Conservation (phyloP, 1,140 invertebrate species). For the Mactra quadrangularis region DNA sequence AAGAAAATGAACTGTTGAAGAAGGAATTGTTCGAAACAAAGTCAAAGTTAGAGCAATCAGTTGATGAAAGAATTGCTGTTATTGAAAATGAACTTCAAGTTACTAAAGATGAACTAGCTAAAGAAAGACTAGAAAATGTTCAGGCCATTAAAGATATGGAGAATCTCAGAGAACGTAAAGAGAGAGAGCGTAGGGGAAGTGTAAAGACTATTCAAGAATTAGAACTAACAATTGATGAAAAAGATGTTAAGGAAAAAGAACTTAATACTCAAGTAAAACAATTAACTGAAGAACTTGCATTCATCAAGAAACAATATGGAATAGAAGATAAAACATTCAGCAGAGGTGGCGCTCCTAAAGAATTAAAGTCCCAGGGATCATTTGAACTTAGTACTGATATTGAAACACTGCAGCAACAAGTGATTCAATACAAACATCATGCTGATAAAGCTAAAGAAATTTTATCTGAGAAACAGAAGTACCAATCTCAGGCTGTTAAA, state of each 20-base stretch:
- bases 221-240: conserved; percentile 41
- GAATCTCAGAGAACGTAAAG: conserved; percentile 46
- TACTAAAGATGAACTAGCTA: conserved; percentile 52
- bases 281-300: conserved; percentile 37
- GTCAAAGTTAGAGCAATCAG: conserved; percentile 8
- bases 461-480: conserved; percentile 53
- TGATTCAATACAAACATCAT: conserved; percentile 37
- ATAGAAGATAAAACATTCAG: conserved; percentile 30
- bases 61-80: conserved; percentile 26
- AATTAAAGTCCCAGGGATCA: conserved; percentile 46
- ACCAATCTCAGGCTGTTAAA: conserved; percentile 58
- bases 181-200: conserved; percentile 47
- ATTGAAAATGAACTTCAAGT: conserved; percentile 36
- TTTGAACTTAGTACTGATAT: conserved; percentile 56
- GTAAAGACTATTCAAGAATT: conserved; percentile 48
- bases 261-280: conserved; percentile 45
- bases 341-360: conserved; percentile 37
- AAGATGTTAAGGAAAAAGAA: conserved; percentile 40
- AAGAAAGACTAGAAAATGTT: conserved; percentile 54
- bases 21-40: conserved; percentile 37
- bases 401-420: conserved; percentile 54
- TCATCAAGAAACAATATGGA: conserved; percentile 53
- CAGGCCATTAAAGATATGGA: conserved; percentile 54
- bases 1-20: conserved; percentile 45
- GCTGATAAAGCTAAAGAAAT: conserved; percentile 50